Evolutionary conservation across 2,888 invertebrate species (phyloP).

Genomic region (Pycnomerus fuliginosus): DNA sequence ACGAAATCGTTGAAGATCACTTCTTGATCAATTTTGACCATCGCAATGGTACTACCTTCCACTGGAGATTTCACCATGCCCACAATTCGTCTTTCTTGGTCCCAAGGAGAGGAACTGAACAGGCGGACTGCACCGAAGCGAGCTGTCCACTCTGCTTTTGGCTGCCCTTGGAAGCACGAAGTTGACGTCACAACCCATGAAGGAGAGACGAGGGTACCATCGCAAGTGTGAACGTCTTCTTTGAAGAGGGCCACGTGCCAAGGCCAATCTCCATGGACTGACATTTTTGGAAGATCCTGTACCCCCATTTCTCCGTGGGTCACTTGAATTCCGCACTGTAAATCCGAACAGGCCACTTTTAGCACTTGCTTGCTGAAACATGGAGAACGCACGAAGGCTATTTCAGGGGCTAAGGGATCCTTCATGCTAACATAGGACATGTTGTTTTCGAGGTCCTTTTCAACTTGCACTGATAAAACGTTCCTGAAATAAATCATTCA

Average conservation of each 20-base stretch:
- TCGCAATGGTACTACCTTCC: slow-evolving; percentile 81
- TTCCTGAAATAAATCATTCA: slow-evolving; percentile 57
- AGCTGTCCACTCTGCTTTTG: slow-evolving; percentile 84
- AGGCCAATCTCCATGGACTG: slow-evolving; percentile 87
- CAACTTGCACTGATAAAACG: slow-evolving; percentile 67
- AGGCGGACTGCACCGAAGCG: slow-evolving; percentile 75
- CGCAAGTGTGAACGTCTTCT: slow-evolving; percentile 84
- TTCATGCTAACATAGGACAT: slow-evolving; percentile 78
- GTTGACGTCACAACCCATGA: slow-evolving; percentile 86
- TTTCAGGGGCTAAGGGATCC: slow-evolving; percentile 77
- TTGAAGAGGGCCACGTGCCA: slow-evolving; percentile 85
- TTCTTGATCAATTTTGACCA: slow-evolving; percentile 76
- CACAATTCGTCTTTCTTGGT: slow-evolving; percentile 78
- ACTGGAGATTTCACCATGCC: slow-evolving; percentile 89
- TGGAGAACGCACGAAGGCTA: slow-evolving; percentile 74
- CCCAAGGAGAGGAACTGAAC: slow-evolving; percentile 82
- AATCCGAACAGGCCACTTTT: slow-evolving; percentile 73
- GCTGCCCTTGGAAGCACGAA: slow-evolving; percentile 83
- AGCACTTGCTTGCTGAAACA: slow-evolving; percentile 78
- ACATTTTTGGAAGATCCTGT: slow-evolving; percentile 64
- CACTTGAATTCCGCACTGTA: slow-evolving; percentile 53
- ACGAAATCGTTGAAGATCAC: slow-evolving; percentile 79
- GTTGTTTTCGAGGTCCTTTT: slow-evolving; percentile 59
- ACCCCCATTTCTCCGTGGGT: slow-evolving; percentile 39
- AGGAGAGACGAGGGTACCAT: slow-evolving; percentile 78